phyloP scores from a whole-genome alignment of 2,888 invertebrate genomes.

The Thysanoteuthis rhombus region DNA sequence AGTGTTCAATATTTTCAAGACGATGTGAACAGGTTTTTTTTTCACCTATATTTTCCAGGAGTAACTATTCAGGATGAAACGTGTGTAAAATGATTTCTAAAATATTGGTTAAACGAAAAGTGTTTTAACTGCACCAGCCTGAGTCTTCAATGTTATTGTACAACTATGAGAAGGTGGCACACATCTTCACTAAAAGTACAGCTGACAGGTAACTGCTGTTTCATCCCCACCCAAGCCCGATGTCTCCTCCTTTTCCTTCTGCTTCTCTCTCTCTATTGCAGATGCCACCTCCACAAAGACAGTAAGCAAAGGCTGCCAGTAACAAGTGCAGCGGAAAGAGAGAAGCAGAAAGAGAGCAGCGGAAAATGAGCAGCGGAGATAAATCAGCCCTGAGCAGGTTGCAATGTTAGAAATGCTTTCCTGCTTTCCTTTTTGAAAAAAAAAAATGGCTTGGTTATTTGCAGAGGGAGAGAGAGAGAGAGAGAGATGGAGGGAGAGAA shows the following conservation, averaged over 20 bases:
- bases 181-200: neutral
- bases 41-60: too few species aligned
- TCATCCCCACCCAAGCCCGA: neutral
- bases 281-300: neutral
- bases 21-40: too few species aligned
- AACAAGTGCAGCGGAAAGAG: neutral
- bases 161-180: neutral
- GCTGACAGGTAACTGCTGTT: neutral
- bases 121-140: neutral
- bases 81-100: neutral
- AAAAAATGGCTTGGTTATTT: neutral
- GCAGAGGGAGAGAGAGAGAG: neutral
- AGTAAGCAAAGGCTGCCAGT: neutral
- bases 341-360: neutral
- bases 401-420: too few species aligned
- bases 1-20: too few species aligned
- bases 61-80: too few species aligned
- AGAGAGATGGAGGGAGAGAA: neutral
- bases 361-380: neutral
- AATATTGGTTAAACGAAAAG: neutral
- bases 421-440: neutral
- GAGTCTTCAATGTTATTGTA: too few species aligned
- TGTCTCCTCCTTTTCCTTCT: neutral
- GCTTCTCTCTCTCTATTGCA: neutral
- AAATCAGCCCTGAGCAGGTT: neutral